These are phyloP conservation scores for Mechanitis mazaeus DNA, from an alignment of 2,888 invertebrate species.

Conservation along the genomic window DNA sequence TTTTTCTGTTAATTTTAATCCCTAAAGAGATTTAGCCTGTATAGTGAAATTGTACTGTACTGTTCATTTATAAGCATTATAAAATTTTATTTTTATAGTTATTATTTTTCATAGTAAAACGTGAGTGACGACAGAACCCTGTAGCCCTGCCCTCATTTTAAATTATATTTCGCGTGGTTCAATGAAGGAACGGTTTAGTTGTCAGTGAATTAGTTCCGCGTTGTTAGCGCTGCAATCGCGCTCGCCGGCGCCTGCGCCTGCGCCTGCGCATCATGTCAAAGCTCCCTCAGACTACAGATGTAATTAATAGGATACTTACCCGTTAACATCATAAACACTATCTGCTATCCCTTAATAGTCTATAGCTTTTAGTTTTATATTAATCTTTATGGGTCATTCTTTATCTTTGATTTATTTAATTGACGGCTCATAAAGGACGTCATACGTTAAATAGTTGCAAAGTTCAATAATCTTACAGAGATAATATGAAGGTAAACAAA, in stretches of 20 bases:
- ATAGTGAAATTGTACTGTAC: no score
- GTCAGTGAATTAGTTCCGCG: constrained; percentile 67
- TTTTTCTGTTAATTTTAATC: no score
- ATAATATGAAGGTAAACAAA: no score
- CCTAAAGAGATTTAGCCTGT: no score
- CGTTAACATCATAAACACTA: constrained; percentile 13
- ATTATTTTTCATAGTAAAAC: no score
- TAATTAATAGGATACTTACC: constrained; percentile 10
- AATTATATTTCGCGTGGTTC: constrained; percentile 44
- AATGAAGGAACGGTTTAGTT: constrained; percentile 49
- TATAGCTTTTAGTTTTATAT: constrained; percentile 14
- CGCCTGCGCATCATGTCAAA: constrained; percentile 43
- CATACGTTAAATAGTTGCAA: constrained; percentile 13
- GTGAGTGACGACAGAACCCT: background rate
- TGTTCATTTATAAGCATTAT: no score
- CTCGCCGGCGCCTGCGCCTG: constrained; percentile 53
- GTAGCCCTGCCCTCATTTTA: background rate
- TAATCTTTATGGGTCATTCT: constrained; percentile 22
- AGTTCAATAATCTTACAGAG: constrained; percentile 6
- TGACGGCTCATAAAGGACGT: background rate
- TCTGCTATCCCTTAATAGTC: constrained; percentile 15
- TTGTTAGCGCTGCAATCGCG: constrained; percentile 58
- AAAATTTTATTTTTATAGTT: no score
- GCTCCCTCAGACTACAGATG: background rate
- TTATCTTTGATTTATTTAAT: constrained; percentile 25